Percentiles rank a stretch among this genome's conserved stretches.
Conservation (phyloP, 2,888 invertebrate species). For the Melipona beecheii region DNA sequence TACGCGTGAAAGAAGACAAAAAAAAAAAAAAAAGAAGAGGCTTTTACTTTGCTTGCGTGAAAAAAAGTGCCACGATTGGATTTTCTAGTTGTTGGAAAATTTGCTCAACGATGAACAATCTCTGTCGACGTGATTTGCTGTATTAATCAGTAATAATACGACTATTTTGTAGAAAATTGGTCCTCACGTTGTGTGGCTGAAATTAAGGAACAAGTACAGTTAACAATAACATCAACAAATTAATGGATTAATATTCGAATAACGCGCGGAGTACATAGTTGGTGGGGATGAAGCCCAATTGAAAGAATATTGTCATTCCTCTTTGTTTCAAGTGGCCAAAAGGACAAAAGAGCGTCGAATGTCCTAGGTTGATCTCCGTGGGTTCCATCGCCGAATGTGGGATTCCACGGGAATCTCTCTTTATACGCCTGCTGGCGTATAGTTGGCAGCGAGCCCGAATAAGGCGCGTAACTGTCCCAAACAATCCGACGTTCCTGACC, state of each 20-base stretch:
- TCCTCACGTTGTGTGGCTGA: too few species aligned
- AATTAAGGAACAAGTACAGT: too few species aligned
- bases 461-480: slow-evolving; percentile 12
- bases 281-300: neutral
- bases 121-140: neutral
- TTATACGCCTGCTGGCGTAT: neutral
- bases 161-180: neutral
- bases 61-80: neutral
- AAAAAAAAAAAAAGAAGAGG: neutral
- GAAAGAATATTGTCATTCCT: neutral
- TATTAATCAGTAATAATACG: neutral
- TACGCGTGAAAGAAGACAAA: neutral
- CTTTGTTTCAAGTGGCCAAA: neutral
- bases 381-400: neutral
- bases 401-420: neutral
- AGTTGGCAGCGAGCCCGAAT: slow-evolving; percentile 15
- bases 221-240: too few species aligned
- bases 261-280: neutral
- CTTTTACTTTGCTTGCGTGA: neutral
- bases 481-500: neutral
- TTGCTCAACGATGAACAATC: neutral
- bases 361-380: slow-evolving; percentile 2
- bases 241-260: neutral
- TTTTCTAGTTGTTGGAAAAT: neutral
- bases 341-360: neutral